Base-by-base conservation (phyloP, 2,888 invertebrate species). In the Ornithoptera priamus region DNA sequence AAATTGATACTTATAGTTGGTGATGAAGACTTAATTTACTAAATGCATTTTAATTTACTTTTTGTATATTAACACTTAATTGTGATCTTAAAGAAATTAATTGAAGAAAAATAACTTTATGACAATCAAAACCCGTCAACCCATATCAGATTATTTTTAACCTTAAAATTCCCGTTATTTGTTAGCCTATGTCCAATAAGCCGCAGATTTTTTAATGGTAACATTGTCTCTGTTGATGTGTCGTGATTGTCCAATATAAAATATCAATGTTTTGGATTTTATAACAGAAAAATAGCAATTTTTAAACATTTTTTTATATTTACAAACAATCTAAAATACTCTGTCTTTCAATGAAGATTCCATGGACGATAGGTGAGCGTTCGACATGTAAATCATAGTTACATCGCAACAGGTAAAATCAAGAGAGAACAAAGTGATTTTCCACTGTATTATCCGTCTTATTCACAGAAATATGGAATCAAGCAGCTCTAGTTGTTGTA, bases 191-290 rank as follows among this genome's bases (percentile, higher is more conserved):
- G 57, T 20, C 7, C 62, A 70, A 70, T 70, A 65, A 67, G 68
- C 72, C 53, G 22, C 42, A 62, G 56, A 68, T 69, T 67, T 62
- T 65, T 66, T 58, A 57, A 71, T 87, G 81, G 88, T 80, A 91
- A 89, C 85, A 87, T 81, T 78, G 75, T 71, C 77, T 90, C 84
- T 92, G 92, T 92, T 92, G 92, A 92, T 92, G 92, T 92, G 92
- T 92, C 92, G 90, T 86, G 91, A 91, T 90, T 90, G 87, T 90
- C 83, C 82, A 83, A 85, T 86, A 80, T 84, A 86, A 87, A 88
- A 85, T 90, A 88, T 86, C 89, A 90, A 88, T 89, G 88, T 89
- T 90, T 91, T 86, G 86, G 84, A 85, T 84, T 92, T 89, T 86
- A 86, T 91, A 87, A 90, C 85, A 89, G 86, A 91, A 91, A 90